Evolutionary conservation across 2,888 invertebrate species (phyloP).

Genomic region (Biston betularia): DNA sequence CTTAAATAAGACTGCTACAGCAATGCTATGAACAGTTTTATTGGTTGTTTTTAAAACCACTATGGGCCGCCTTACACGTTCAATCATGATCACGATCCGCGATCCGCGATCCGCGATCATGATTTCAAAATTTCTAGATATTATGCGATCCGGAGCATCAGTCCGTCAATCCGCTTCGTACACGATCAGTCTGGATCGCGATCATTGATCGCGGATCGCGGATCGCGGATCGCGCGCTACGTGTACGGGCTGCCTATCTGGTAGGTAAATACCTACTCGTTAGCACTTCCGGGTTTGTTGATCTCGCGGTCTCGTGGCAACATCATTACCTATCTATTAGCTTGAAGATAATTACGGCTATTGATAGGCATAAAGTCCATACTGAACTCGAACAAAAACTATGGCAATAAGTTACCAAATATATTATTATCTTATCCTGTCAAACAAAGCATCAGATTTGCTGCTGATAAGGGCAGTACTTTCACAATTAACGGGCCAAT

Average conservation of each 20-base stretch:
- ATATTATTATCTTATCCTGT: slow-evolving; percentile 10
- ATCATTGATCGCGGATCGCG: too few relatives aligned
- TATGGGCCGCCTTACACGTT: too few relatives aligned
- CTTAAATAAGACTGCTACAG: slow-evolving; percentile 55
- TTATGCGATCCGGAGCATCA: too few relatives aligned
- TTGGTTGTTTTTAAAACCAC: not conserved
- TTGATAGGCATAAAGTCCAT: slow-evolving; percentile 22
- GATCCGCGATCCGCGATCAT: too few relatives aligned
- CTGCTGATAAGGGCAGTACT: slow-evolving; percentile 17
- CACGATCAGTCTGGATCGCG: too few relatives aligned
- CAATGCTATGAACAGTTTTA: slow-evolving; percentile 46
- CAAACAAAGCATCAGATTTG: slow-evolving; percentile 24
- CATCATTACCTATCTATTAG: slow-evolving; percentile 15
- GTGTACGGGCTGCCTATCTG: too few relatives aligned
- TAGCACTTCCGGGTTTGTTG: slow-evolving; percentile 35
- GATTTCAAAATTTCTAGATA: too few relatives aligned
- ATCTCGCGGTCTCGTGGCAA: slow-evolving; percentile 16
- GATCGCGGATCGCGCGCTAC: too few relatives aligned
- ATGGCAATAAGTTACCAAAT: not conserved
- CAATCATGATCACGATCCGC: too few relatives aligned
- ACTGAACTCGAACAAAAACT: not conserved
- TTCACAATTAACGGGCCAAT: slow-evolving; percentile 21
- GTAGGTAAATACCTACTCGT: slow-evolving; percentile 5
- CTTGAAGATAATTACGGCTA: slow-evolving; percentile 13
- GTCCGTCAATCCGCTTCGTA: too few relatives aligned